Percentiles rank a stretch among this genome's conserved stretches.
Conservation (phyloP, 1,140 invertebrate species). For the Ips nitidus region DNA sequence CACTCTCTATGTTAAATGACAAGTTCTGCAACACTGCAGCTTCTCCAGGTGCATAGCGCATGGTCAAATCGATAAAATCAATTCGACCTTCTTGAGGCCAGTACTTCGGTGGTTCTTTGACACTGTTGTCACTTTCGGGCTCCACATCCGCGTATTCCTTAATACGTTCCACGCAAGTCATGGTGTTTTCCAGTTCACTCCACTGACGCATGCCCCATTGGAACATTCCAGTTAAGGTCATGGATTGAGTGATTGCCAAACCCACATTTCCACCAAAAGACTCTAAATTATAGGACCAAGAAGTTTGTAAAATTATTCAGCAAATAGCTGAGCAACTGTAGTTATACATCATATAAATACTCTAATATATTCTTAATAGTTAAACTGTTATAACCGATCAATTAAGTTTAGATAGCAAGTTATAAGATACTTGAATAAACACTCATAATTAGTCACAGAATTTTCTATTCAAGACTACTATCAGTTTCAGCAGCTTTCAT, state of each 20-base stretch:
- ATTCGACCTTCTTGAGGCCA: constrained; percentile 41
- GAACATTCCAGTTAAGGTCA: constrained; percentile 62
- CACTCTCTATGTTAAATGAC: constrained; percentile 60
- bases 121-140: constrained; percentile 32
- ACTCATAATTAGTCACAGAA: too few species aligned
- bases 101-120: constrained; percentile 55
- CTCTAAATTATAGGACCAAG: constrained; percentile 42
- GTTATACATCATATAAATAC: background rate
- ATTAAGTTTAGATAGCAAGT: too few species aligned
- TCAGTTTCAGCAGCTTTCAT: too few species aligned
- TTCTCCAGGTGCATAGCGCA: constrained; percentile 66
- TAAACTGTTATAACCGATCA: too few species aligned
- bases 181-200: constrained; percentile 69
- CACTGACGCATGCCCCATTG: constrained; percentile 76
- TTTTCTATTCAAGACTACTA: too few species aligned
- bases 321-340: background rate
- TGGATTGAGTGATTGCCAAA: constrained; percentile 59
- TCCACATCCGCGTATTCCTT: constrained; percentile 44
- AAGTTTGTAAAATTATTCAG: background rate
- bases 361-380: too few species aligned
- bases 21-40: constrained; percentile 66
- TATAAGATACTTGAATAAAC: too few species aligned
- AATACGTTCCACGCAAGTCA: constrained; percentile 68
- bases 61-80: constrained; percentile 59
- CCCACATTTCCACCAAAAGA: constrained; percentile 57